phyloP scores from a whole-genome alignment of 2,797 vertebrate genomes.

The Platyrinchus mystaceus region DNA sequence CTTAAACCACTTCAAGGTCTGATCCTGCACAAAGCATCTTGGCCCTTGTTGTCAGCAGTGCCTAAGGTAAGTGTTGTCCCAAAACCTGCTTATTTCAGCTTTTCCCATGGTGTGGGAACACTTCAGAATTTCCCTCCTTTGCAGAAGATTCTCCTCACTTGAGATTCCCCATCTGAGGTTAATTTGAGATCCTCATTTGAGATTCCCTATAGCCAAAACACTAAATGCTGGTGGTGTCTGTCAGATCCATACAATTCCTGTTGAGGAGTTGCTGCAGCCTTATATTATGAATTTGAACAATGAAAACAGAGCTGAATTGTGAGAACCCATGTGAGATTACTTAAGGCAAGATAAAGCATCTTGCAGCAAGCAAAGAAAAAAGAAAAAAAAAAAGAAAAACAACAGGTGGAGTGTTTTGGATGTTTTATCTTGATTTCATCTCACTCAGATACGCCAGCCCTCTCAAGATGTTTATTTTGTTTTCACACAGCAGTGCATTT shows the following conservation, averaged over 20 bases:
- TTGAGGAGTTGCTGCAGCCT: no score
- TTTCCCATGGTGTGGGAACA: background rate
- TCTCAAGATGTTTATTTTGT: background rate
- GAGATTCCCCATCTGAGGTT: background rate
- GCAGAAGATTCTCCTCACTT: background rate
- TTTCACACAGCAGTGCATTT: background rate
- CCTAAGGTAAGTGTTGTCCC: background rate
- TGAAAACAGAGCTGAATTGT: no score
- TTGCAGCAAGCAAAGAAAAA: background rate
- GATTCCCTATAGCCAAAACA: background rate
- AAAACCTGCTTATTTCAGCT: background rate
- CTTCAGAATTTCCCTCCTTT: background rate
- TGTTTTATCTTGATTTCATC: background rate
- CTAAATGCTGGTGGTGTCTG: fast-evolving
- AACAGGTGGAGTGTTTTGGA: background rate
- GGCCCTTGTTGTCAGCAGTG: background rate
- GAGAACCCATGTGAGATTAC: no score
- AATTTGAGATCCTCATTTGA: background rate
- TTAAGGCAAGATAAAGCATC: background rate
- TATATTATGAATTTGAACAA: no score
- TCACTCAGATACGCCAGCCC: background rate
- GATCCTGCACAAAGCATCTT: background rate
- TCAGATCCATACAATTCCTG: background rate
- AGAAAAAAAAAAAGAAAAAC: background rate
- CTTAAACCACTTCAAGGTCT: background rate